Evolutionary conservation across 2,888 invertebrate species (phyloP).

Genomic region (Mechanitis mazaeus): DNA sequence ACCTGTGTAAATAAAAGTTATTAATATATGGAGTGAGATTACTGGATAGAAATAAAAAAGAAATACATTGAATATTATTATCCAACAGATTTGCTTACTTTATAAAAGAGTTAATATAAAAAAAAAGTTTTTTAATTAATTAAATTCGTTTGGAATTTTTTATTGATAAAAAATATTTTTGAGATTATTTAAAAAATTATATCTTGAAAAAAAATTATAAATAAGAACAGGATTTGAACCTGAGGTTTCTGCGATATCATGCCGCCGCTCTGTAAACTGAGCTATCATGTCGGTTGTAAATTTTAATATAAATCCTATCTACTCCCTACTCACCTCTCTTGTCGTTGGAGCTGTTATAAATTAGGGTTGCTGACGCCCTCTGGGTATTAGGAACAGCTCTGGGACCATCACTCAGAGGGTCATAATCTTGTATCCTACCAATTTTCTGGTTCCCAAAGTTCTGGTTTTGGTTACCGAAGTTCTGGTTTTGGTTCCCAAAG

Average conservation of each 20-base stretch:
- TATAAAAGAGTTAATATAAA: too few relatives aligned
- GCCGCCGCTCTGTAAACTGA: background rate
- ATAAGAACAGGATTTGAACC: too few relatives aligned
- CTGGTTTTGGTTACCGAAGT: conserved; percentile 22
- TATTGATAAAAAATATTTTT: too few relatives aligned
- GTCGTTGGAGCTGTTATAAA: conserved; percentile 81
- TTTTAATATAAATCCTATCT: background rate
- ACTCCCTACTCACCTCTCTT: conserved; percentile 48
- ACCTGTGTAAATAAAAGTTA: conserved; percentile 3
- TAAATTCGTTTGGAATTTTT: too few relatives aligned
- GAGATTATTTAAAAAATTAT: too few relatives aligned
- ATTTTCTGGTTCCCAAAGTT: conserved; percentile 62
- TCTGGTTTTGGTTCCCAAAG: conserved; percentile 1
- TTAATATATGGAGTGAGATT: too few relatives aligned
- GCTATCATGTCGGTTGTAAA: background rate
- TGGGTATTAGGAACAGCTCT: conserved; percentile 83
- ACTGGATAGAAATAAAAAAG: too few relatives aligned
- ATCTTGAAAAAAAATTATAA: too few relatives aligned
- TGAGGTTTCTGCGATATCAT: too few relatives aligned
- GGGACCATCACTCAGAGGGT: conserved; percentile 84
- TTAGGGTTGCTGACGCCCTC: conserved; percentile 87
- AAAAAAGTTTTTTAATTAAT: too few relatives aligned
- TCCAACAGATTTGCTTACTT: too few relatives aligned
- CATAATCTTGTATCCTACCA: conserved; percentile 88
- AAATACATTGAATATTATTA: too few relatives aligned